These are phyloP conservation scores for Peromyscus maniculatus DNA, from an alignment of 2,113 vertebrate species.

Conservation along the genomic window DNA sequence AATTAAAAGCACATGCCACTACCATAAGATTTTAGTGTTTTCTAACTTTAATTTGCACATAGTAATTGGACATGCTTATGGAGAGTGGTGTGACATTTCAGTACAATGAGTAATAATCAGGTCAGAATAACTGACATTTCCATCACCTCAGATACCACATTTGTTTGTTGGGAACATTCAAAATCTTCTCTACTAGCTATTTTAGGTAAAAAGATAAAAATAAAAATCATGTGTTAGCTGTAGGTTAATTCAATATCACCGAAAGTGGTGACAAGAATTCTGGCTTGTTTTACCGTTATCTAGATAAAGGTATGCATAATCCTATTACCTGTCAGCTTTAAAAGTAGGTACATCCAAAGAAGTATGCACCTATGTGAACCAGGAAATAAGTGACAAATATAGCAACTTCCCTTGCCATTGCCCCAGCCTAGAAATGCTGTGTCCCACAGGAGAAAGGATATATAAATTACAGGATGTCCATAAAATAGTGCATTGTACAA, in stretches of 20 bases:
- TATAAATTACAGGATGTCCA: not conserved
- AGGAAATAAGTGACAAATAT: not conserved
- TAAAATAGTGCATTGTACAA: not conserved
- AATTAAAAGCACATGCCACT: not conserved
- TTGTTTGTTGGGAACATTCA: not conserved
- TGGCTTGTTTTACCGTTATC: not conserved
- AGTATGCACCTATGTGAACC: not conserved
- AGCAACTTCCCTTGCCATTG: not conserved
- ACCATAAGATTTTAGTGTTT: not conserved
- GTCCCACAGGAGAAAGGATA: not conserved
- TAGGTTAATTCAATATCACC: not conserved
- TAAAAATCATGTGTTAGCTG: not conserved
- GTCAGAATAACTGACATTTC: not conserved
- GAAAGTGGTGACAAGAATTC: not conserved
- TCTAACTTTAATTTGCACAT: not conserved
- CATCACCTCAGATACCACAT: not conserved
- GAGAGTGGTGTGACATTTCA: not conserved
- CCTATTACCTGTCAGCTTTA: not conserved
- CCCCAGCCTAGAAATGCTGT: not conserved
- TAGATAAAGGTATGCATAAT: not conserved
- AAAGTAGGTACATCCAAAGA: not conserved
- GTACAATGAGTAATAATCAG: not conserved
- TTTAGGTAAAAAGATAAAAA: no score
- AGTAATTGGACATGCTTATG: not conserved
- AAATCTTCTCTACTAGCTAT: not conserved